Evolutionary conservation across 2,113 vertebrate genomes (phyloP).

Genomic region (Urocolius indicus): DNA sequence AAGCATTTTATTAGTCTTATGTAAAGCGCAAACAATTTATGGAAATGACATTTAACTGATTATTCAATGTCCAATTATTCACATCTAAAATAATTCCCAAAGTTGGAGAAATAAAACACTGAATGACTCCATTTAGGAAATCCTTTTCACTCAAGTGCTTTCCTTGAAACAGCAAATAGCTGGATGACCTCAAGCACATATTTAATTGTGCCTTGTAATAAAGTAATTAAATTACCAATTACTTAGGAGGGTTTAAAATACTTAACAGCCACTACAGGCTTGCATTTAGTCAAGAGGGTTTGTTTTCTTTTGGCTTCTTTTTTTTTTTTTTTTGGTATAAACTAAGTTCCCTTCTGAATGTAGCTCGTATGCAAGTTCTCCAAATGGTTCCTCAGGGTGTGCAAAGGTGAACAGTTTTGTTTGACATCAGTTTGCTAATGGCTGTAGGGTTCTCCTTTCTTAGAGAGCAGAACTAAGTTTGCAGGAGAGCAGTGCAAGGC

Average conservation of each 20-base stretch:
- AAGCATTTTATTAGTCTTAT: conserved; percentile 38
- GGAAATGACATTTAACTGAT: conserved; percentile 52
- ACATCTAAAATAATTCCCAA: conserved; percentile 36
- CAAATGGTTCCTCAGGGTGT: neutral
- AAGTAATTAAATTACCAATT: conserved; percentile 57
- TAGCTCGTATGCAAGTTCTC: neutral
- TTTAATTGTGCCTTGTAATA: conserved; percentile 51
- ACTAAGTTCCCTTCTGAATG: neutral
- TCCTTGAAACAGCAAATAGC: conserved; percentile 59
- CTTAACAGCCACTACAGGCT: neutral
- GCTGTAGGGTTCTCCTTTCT: neutral
- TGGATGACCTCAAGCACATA: conserved; percentile 35
- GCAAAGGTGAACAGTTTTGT: neutral
- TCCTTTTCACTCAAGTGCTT: conserved; percentile 69
- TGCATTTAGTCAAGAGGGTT: neutral
- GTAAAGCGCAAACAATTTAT: conserved; percentile 65
- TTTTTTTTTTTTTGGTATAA: neutral
- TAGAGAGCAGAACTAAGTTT: neutral
- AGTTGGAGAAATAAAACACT: conserved; percentile 58
- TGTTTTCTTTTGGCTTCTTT: conserved; percentile 17
- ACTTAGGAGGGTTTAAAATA: conserved; percentile 21
- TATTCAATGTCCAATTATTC: conserved; percentile 47
- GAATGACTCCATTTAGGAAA: conserved; percentile 69
- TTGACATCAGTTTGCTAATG: neutral
- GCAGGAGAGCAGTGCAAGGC: neutral